Conservation (phyloP, 1,140 invertebrate species). For the Nautilus pompilius region DNA sequence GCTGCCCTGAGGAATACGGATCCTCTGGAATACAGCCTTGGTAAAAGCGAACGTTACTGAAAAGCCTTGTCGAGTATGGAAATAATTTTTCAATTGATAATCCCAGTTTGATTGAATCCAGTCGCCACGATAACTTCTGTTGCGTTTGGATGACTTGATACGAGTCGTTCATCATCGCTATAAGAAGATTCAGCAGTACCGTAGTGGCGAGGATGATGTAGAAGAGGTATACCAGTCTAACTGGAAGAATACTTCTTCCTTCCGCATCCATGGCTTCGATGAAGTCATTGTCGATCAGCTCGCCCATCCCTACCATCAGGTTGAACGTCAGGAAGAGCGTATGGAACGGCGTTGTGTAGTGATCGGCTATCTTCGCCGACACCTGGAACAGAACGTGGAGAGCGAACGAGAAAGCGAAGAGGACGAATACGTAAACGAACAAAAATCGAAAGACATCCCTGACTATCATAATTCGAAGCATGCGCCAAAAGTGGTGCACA, state of each 20-base stretch:
- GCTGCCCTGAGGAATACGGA: too few relatives aligned
- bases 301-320: conserved; percentile 43
- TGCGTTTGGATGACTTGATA: conserved; percentile 31
- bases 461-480: conserved; percentile 46
- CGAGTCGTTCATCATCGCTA: conserved; percentile 53
- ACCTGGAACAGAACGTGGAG: conserved; percentile 37
- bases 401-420: conserved; percentile 44
- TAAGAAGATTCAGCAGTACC: conserved; percentile 43
- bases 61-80: conserved; percentile 19
- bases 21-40: conserved; percentile 1
- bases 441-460: conserved; percentile 41
- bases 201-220: conserved; percentile 44
- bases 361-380: conserved; percentile 11
- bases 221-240: conserved; percentile 36
- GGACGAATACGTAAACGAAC: conserved; percentile 42
- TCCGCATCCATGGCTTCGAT: conserved; percentile 19
- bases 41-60: conserved; percentile 14
- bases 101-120: conserved; percentile 41
- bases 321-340: conserved; percentile 39
- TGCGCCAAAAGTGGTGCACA: conserved; percentile 46
- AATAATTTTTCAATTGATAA: conserved; percentile 35
- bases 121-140: conserved; percentile 31
- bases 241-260: conserved; percentile 15
- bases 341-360: conserved; percentile 22
- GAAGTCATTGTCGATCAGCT: conserved; percentile 29